A percentile compares a stretch with the other conserved stretches of the same genome.
phyloP scores from a whole-genome alignment of 2,797 vertebrate species.

The Sus cebifrons region DNA sequence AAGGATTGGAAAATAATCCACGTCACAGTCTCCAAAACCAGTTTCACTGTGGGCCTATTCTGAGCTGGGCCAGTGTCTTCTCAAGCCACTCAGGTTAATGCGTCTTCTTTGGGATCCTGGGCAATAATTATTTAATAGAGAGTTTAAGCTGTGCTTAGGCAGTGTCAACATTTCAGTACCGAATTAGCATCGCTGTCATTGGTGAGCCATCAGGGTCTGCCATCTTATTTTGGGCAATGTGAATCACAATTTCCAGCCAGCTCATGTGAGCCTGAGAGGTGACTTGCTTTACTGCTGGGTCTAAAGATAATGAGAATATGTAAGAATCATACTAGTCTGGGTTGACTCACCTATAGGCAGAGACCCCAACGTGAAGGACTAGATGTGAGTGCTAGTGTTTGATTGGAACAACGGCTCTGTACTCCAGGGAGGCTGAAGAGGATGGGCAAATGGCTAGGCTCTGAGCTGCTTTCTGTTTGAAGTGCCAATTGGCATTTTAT shows the following conservation, averaged over 20 bases:
- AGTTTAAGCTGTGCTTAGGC: background rate
- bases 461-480: slow-evolving; percentile 36
- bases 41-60: background rate
- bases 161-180: background rate
- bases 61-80: background rate
- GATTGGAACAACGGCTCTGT: slow-evolving; percentile 26
- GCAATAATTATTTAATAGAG: background rate
- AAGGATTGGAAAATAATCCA: background rate
- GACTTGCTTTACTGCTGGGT: slow-evolving; percentile 6
- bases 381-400: slow-evolving; percentile 36
- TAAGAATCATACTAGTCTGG: slow-evolving; percentile 38
- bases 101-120: background rate
- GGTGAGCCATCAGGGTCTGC: background rate
- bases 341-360: slow-evolving; percentile 63
- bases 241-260: background rate
- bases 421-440: background rate
- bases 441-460: background rate
- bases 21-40: background rate
- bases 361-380: background rate
- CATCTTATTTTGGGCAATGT: slow-evolving; percentile 45
- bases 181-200: slow-evolving; percentile 5
- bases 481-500: slow-evolving; percentile 23
- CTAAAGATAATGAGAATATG: slow-evolving; percentile 56
- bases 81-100: background rate
- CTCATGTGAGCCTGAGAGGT: background rate